Conservation (phyloP, 2,888 invertebrate species). For the Dusona sp. region DNA sequence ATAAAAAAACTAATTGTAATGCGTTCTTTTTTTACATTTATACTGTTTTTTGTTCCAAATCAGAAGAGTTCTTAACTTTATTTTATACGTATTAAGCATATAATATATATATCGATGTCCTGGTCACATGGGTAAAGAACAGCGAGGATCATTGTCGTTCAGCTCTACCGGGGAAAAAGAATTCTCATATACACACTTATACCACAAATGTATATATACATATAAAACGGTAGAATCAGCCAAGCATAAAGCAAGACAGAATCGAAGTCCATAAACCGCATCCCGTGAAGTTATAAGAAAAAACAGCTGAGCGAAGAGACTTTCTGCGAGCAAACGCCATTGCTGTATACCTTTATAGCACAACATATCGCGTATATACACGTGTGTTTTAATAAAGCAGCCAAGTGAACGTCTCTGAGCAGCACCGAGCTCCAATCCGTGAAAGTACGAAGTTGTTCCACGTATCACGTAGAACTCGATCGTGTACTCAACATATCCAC, state of each 20-base stretch:
- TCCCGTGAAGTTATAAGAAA: slow-evolving; percentile 50
- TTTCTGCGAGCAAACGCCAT: slow-evolving; percentile 60
- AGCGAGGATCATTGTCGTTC: slow-evolving; percentile 43
- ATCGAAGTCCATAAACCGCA: slow-evolving; percentile 79
- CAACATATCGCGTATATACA: slow-evolving; percentile 27
- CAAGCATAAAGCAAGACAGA: slow-evolving; percentile 81
- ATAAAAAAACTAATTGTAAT: not conserved
- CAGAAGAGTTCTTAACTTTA: not conserved
- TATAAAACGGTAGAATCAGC: slow-evolving; percentile 78
- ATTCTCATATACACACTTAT: slow-evolving; percentile 64
- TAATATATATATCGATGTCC: slow-evolving; percentile 2
- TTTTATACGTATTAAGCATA: not conserved
- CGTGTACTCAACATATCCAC: slow-evolving; percentile 12
- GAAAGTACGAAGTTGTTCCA: slow-evolving; percentile 68
- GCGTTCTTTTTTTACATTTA: not conserved
- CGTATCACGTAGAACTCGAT: slow-evolving; percentile 54
- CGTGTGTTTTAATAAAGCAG: slow-evolving; percentile 56
- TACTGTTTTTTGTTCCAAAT: not conserved
- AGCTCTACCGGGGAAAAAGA: slow-evolving; percentile 72
- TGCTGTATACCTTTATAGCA: slow-evolving; percentile 13
- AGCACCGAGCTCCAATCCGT: slow-evolving; percentile 59
- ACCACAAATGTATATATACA: not conserved
- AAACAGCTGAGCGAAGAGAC: slow-evolving; percentile 73
- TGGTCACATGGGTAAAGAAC: not conserved
- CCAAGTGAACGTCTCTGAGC: slow-evolving; percentile 62